phyloP scores from a whole-genome alignment of 2,113 vertebrate species.

The Hemibagrus wyckioides region DNA sequence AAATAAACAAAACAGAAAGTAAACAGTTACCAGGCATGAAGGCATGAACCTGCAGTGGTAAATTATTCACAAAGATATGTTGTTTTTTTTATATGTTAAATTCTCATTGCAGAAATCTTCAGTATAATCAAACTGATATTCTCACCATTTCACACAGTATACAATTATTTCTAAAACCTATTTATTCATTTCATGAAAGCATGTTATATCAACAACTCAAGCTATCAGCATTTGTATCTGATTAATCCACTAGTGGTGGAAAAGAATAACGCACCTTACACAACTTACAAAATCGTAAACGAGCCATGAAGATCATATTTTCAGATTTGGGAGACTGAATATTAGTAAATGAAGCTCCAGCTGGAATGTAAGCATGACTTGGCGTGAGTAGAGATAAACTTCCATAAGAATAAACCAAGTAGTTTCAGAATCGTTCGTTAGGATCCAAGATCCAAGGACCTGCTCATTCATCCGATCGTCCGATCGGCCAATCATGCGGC shows the following conservation, averaged over 20 bases:
- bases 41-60: no score
- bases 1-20: no score
- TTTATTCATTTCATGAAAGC: not conserved
- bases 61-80: no score
- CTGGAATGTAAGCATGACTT: not conserved
- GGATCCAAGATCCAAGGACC: not conserved
- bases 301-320: not conserved
- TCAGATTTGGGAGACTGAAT: not conserved
- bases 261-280: not conserved
- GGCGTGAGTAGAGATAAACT: not conserved
- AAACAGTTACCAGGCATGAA: no score
- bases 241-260: not conserved
- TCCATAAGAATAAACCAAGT: not conserved
- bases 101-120: not conserved
- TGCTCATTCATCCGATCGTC: not conserved
- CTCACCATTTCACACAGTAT: no score
- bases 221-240: not conserved
- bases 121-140: not conserved
- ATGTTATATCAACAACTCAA: not conserved
- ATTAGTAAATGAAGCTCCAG: not conserved
- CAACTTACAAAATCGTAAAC: not conserved
- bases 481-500: not conserved
- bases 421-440: not conserved
- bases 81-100: not conserved
- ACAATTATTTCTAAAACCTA: not conserved